Evolutionary conservation across 2,113 vertebrate genomes (phyloP), one percentile per base, ranked within the genome.

Genomic region (Glaucomys volans): DNA sequence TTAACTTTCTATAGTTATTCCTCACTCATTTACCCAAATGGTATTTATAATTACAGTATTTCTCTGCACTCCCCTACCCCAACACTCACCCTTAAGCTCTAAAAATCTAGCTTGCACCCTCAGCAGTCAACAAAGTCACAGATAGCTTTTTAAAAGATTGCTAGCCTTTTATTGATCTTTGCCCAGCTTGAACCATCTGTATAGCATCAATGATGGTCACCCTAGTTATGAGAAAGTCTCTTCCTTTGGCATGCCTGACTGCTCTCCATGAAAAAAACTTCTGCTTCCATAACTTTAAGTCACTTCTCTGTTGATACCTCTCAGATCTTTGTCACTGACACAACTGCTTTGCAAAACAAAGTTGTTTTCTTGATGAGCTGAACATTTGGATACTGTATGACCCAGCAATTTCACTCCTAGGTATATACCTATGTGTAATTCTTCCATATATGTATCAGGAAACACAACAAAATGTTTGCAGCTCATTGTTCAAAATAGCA

Each of bases 1-100:
- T 71, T 71, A 77, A 35, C 66, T 95, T 82, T 67, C 72, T 52
- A 5, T 35, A 52, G 32, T 30, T 74, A n/a, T 14, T 62, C 42
- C 47, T 80, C 57, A 80, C 3, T 67, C 66, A 42, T 32, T 84
- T 91, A 47, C 47, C 82, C 77, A 40, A 87, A 26, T 85, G 66
- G 40, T 62, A 52, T 88, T 95, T 62, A 54, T 54, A 91, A 87
- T 75, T 54, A 64, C 17, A 44, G 13, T 88, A 72, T 94, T 95
- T 87, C 67, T 91, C 66, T 80, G 54, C n/a, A 89, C 20, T 57
- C 26, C 20, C 28, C 3, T 2, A 30, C 0, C 47, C 22, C 22
- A 8, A 2, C 44, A 13, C 50, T 93, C 35, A 90, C 20, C 42
- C 37, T 89, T 84, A 88, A 64, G 52, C 62, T 30, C 35, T 83